Evolutionary conservation across 53 echinoderm and acorn worm species (phyloP), one percentile per base, ranked within the genome.

Genomic region (Mesocentrotus franciscanus): DNA sequence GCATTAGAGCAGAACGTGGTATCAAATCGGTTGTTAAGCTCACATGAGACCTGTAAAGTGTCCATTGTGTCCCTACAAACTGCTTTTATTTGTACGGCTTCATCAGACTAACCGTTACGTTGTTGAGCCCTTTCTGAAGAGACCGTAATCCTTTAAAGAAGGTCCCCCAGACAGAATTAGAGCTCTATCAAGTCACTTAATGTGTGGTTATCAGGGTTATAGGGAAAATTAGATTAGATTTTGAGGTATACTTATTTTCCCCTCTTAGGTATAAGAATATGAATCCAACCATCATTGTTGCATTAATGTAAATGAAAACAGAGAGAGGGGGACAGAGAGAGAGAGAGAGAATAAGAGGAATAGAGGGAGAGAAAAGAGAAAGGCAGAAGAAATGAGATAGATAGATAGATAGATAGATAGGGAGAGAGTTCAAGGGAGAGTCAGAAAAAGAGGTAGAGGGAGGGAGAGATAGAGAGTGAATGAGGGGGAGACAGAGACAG

Each of bases 31-130:
- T 56, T 17, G 8, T 57, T 27, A 13, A 87, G 58, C 57, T n/a
- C 59, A 87, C 26, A 87, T 84, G n/a, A 87, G 56, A 87, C n/a
- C 87, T 27, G 58, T 33, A 57, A 58, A 87, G 58, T 87, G 42
- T 27, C 58, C 14, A 57, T 57, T 58, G 58, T 87, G 17, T 87
- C 87, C 8, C 1, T n/a, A 87, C 57, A 58, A 49, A 87, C 57
- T 87, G 58, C 87, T 58, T 56, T 58, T 13, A 59, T 87, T n/a
- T 87, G 12, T 58, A 58, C 2, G 87, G n/a, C n/a, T 87, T 59
- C 58, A 85, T 87, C 87, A 57, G 84, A 84, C 15, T 49, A 42
- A 56, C 87, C 13, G 27, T 58, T 87, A 10, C 24, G 17, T 87
- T 87, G 58, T 87, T 87, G 27, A 58, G 87, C 34, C 58, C 27